These are phyloP conservation scores for Brachypteracias leptosomus DNA, from an alignment of 2,113 vertebrate genomes.

Conservation along the genomic window DNA sequence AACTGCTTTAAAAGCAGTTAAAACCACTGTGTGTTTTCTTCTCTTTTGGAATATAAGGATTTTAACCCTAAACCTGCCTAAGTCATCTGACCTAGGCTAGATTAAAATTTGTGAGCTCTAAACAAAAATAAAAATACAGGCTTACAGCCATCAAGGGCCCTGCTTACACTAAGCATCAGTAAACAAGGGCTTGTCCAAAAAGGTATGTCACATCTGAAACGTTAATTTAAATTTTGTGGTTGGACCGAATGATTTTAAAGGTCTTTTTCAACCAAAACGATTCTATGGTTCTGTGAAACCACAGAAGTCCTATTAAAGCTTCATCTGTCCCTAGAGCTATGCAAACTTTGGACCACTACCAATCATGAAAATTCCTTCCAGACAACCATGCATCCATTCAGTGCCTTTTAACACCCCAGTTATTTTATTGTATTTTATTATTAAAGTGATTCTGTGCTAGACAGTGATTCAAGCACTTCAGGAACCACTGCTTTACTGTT, in stretches of 20 bases:
- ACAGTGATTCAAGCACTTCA: neutral
- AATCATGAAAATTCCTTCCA: neutral
- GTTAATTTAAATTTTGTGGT: neutral
- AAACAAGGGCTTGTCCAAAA: neutral
- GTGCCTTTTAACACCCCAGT: neutral
- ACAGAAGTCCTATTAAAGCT: neutral
- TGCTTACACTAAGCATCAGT: neutral
- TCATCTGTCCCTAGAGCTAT: neutral
- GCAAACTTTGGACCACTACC: neutral
- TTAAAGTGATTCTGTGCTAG: neutral
- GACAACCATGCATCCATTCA: neutral
- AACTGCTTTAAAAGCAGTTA: neutral
- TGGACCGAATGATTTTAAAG: too few species aligned
- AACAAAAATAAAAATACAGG: neutral
- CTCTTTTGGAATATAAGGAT: neutral
- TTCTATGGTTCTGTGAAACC: too few species aligned
- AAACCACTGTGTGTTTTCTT: neutral
- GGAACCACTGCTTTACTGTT: neutral
- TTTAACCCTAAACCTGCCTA: neutral
- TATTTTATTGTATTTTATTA: neutral
- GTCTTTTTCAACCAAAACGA: too few species aligned
- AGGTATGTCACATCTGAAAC: neutral
- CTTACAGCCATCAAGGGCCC: neutral
- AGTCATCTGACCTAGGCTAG: neutral
- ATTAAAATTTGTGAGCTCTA: neutral